phyloP scores from a whole-genome alignment of 2,888 invertebrate genomes.

The Argyra leucocephala region DNA sequence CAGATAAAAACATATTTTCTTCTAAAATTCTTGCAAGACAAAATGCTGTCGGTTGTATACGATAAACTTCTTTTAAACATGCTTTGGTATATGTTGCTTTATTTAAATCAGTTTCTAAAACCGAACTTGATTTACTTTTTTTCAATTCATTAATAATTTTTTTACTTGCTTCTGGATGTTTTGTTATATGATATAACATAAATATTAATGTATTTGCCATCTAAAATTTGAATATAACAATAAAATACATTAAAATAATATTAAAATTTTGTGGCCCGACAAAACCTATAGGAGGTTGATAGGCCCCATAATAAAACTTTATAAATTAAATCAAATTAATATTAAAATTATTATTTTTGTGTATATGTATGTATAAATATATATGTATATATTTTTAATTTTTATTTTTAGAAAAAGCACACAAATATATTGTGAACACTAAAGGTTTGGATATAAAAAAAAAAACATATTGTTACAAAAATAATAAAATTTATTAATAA shows the following conservation, averaged over 20 bases:
- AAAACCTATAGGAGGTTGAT: no score
- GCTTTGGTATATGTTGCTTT: constrained; percentile 68
- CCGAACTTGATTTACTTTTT: constrained; percentile 47
- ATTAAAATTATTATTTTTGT: no score
- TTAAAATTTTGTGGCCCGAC: no score
- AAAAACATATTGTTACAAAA: no score
- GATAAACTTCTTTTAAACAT: constrained; percentile 63
- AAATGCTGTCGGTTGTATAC: constrained; percentile 60
- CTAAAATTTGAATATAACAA: constrained; percentile 42
- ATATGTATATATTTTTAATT: no score
- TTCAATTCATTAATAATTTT: constrained; percentile 57
- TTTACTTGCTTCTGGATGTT: constrained; percentile 56
- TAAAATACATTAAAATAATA: neutral
- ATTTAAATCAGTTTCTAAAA: constrained; percentile 51
- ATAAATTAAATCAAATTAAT: no score
- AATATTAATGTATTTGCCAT: constrained; percentile 73
- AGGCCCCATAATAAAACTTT: no score
- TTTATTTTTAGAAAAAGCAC: no score
- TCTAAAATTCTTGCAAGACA: constrained; percentile 69
- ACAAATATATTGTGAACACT: no score
- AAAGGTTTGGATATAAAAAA: no score
- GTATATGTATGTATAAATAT: no score
- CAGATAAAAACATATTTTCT: constrained; percentile 58
- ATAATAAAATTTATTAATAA: no score
- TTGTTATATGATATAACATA: constrained; percentile 62